Evolutionary conservation across 2,113 vertebrate species (phyloP), one percentile per base, ranked within the genome.

Genomic region (Lethenteron reissneri): DNA sequence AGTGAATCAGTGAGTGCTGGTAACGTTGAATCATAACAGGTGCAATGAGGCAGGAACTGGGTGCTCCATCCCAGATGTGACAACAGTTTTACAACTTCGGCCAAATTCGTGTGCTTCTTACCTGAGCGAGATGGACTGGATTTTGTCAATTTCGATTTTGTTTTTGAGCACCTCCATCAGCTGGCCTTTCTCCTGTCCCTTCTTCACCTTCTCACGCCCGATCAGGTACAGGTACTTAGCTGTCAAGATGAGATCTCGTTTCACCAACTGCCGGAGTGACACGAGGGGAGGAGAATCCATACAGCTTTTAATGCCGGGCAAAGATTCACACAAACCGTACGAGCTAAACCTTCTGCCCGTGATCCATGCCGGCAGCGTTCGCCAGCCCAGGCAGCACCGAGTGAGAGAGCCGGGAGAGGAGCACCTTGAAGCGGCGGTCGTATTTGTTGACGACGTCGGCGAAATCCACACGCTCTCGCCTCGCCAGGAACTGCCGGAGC

Each of bases 151-250:
- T 72, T 99, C 94, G 74, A 95, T 70, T 73, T 89, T 94, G 76
- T 91, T 86, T 78, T 99, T 99, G 68, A 99, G 79, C 57, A 95
- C 84, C 76, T 99, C 92, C 72, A 85, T 86, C 77, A 99, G 90
- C 74, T 87, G 85, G 2, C 94, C 94, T 75, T 96, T 99, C 78
- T 96, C 92, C 0, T 91, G 87, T 5, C 94, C 94, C 72, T 91
- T 97, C 78, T 95, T 97, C 73, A 94, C 83, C 74, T 97, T 95
- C 78, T 97, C 94, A 64, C 88, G 79, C 17, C 94, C 94, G 11
- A 99, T 92, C 78, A 99, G 75, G 75, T 96, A 99, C 79, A 99
- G 84, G 57, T 78, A 83, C 72, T 90, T 96, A 1, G 91, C 86
- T 0, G 90, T 89, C 78, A 92, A 81, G 80, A 99, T 94, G 78